Conservation (phyloP, 35 echinoderm and acorn worm species). For the Lytechinus pictus region DNA sequence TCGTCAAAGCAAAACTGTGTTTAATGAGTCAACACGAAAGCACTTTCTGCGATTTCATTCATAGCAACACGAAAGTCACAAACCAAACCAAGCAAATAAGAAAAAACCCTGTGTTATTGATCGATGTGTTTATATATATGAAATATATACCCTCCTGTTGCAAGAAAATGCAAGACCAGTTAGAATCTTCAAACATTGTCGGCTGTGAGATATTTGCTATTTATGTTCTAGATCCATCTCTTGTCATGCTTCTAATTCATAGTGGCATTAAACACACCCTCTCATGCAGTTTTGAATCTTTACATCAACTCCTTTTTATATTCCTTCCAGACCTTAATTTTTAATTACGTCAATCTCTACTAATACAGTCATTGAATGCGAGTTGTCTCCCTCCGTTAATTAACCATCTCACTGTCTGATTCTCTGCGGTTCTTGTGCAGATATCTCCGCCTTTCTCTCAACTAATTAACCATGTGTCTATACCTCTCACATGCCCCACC, state of each 20-base stretch:
- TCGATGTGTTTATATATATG: no score
- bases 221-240: not conserved
- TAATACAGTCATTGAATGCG: no score
- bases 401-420: not conserved
- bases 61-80: not conserved
- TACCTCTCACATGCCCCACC: no score
- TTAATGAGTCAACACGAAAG: not conserved
- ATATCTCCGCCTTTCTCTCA: not conserved
- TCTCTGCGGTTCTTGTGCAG: not conserved
- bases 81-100: no score
- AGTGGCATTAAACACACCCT: not conserved
- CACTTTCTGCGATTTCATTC: not conserved
- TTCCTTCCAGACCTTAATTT: not conserved
- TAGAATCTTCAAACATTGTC: not conserved
- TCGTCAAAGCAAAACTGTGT: not conserved
- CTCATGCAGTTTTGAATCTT: not conserved
- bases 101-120: no score
- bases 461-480: not conserved
- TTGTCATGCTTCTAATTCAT: not conserved
- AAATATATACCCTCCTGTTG: no score
- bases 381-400: no score
- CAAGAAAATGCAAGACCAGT: no score
- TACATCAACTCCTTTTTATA: not conserved
- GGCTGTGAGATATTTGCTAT: no score
- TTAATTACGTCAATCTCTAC: no score